Percentiles rank a stretch among this genome's conserved stretches.
Conservation (phyloP, 2,888 invertebrate genomes). For the Anaspis maculata region DNA sequence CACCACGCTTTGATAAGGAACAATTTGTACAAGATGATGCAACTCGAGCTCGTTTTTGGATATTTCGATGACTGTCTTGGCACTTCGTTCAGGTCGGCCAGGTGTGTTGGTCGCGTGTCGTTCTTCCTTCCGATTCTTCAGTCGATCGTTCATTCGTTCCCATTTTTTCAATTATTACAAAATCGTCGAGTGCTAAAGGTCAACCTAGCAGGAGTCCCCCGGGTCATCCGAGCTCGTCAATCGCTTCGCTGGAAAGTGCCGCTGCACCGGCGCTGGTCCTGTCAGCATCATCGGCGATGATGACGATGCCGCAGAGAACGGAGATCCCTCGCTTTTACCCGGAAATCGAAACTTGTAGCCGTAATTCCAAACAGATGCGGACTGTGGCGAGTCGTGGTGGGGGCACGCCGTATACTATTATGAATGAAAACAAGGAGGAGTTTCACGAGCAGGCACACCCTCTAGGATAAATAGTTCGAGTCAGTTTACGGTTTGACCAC, state of each 20-base stretch:
- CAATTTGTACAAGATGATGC: no score
- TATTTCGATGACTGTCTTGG: no score
- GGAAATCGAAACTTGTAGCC: no score
- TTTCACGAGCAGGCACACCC: conserved; percentile 19
- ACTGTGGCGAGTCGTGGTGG: conserved; percentile 8
- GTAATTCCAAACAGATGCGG: no score
- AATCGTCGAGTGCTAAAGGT: conserved; percentile 2
- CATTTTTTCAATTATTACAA: no score
- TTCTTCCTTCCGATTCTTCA: no score
- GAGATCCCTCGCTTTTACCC: conserved; percentile 6
- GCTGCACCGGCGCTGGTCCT: background rate
- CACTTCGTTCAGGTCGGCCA: no score
- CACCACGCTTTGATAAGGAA: no score
- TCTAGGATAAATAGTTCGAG: conserved; percentile 23
- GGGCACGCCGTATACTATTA: conserved; percentile 7
- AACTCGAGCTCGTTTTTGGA: no score
- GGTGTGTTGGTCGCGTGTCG: no score
- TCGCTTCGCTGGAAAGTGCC: background rate
- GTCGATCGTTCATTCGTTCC: no score
- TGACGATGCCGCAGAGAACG: background rate
- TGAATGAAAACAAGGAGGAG: conserved; percentile 22
- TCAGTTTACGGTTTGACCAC: conserved; percentile 21
- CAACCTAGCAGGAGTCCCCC: conserved; percentile 3
- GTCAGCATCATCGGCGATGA: no score
- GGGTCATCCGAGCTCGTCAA: conserved; percentile 1